Conservation (phyloP, 1,140 invertebrate genomes). For the Polypedilum vanderplanki region DNA sequence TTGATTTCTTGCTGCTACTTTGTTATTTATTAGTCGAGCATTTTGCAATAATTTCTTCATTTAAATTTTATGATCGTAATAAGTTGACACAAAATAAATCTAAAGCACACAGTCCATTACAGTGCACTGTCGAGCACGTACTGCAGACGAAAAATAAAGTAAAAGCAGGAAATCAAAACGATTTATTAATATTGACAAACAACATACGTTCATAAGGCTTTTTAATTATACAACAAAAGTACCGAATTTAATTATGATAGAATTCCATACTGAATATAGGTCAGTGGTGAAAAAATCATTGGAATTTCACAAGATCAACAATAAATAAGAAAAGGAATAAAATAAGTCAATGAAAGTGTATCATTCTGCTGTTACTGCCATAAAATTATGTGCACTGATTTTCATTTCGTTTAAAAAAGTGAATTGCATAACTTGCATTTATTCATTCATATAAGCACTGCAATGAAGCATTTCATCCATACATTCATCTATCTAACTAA, state of each 20-base stretch:
- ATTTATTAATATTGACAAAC: slow-evolving; percentile 6
- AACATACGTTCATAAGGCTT: no score
- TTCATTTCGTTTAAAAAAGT: not conserved
- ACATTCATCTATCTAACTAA: not conserved
- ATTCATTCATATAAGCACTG: not conserved
- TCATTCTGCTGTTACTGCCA: not conserved
- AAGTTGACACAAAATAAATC: slow-evolving; percentile 18
- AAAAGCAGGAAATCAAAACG: slow-evolving; percentile 12
- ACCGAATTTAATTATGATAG: no score
- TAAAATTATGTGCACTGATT: slow-evolving; percentile 10
- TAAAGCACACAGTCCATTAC: not conserved
- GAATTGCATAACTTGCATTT: not conserved
- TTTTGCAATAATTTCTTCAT: not conserved
- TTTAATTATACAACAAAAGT: no score
- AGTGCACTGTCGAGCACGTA: not conserved
- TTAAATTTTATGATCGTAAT: not conserved
- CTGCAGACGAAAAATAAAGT: not conserved
- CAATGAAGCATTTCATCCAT: not conserved
- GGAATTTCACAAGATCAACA: no score
- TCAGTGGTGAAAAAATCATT: no score
- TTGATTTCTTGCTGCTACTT: not conserved
- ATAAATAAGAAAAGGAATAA: not conserved
- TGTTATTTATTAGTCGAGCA: not conserved
- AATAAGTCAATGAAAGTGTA: no score
- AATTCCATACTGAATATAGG: no score